Base-by-base conservation (phyloP, 1,140 invertebrate genomes). In the Drosophila busckii region DNA sequence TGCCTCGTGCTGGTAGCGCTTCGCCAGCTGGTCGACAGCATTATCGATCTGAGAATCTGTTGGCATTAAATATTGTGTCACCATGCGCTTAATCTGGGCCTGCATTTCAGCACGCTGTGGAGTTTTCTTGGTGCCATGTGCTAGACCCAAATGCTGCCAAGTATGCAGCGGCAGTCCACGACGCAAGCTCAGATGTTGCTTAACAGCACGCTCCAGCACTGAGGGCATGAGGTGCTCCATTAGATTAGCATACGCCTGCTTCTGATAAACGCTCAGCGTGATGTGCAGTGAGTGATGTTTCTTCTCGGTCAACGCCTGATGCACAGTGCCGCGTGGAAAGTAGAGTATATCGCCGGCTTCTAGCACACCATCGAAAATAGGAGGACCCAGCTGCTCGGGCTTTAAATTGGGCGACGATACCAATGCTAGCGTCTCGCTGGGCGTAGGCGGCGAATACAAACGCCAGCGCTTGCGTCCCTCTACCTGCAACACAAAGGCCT, bases 401-500 rank as follows among this genome's bases (percentile, higher is more conserved):
- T 88, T 89, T 61, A 97, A 95, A 88, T 98, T 97, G 23, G 87
- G 88, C 52, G 96, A 98, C 0, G 97, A 98, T 76, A 89, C 90
- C 50, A 95, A 89, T 22, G 96, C 92, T 7, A 98, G 88, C 3
- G 89, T 87, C 87, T 97, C 94, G 8, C 88, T 7, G 2, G 37
- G 20, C 1, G 23, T 7, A 87, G 89, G 88, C 16, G 96, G 94
- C 60, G 91, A 91, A 86, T 99, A 99, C 2, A 99, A 86, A 70
- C 92, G 93, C 98, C 98, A 99, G 55, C 93, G 90, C 88, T 99
- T 99, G 70, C 93, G 93, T 0, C 98, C 98, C 89, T 99, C 98
- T 4, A 98, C 87, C 89, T 99, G 98, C 25, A 99, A 83, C 46
- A 99, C 92, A 87, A 99, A 99, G 8, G 97, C 98, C 89, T 99